Evolutionary conservation across 2,888 invertebrate species (phyloP), one percentile per base, ranked within the genome.

Genomic region (Xylota segnis): DNA sequence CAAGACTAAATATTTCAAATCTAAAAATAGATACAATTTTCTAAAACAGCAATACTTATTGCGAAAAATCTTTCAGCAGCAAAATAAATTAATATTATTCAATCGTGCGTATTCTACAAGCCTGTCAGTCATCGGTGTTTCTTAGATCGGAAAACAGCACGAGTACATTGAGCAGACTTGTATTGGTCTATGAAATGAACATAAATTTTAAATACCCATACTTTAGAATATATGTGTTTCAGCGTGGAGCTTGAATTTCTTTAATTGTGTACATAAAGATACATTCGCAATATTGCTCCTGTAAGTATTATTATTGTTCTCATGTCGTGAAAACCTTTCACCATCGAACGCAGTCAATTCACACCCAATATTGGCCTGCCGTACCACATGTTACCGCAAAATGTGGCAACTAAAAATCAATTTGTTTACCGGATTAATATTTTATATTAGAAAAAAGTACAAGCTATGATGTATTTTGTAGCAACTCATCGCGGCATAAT

Each of bases 221-320:
- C 50, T n/a, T n/a, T n/a, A n/a, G n/a, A n/a, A n/a, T 29, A 54
- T 29, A 29, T 54, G 54, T n/a, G 6, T n/a, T 54, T 23, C 29
- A 10, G 5, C 52, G n/a, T 14, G 0, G 6, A 0, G 5, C 23
- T 29, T 52, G 29, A 54, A 2, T 54, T 54, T 29, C 9, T 7
- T 6, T 5, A 54, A 29, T 14, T 18, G 29, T 32, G 16, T 63
- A 63, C 47, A 63, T 63, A 34, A 18, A 47, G 32, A 63, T 32
- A 2, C 12, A 63, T 47, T 63, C n/a, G 14, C 14, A n/a, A n/a
- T n/a, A n/a, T n/a, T n/a, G n/a, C n/a, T n/a, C n/a, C n/a, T n/a
- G n/a, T n/a, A n/a, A n/a, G n/a, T n/a, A n/a, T n/a, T n/a, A n/a
- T n/a, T n/a, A n/a, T n/a, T n/a, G n/a, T n/a, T n/a, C n/a, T n/a